Evolutionary conservation across 2,888 invertebrate species (phyloP).

Genomic region (Gandaritis pyraliata): DNA sequence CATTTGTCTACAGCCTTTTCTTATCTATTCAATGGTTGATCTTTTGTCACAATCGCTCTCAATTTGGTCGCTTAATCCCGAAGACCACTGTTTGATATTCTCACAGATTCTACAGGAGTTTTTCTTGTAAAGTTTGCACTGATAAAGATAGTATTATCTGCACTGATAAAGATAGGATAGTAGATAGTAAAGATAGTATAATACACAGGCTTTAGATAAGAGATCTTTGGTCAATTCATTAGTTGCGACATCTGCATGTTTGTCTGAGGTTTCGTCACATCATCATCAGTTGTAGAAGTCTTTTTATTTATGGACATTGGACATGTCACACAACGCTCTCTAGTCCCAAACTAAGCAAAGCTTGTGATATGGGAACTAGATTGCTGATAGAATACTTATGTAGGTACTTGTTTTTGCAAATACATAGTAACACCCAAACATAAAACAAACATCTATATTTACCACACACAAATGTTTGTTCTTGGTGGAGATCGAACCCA

Average conservation of each 20-base stretch:
- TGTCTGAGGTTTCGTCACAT: no score
- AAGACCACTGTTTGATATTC: slow-evolving; percentile 10
- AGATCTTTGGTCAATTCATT: slow-evolving; percentile 8
- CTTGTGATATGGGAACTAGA: no score
- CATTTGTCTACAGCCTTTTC: neutral
- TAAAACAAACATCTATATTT: no score
- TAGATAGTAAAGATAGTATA: neutral
- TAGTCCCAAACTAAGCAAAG: no score
- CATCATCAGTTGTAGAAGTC: no score
- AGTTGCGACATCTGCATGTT: slow-evolving; percentile 3
- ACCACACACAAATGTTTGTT: no score
- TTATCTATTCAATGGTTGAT: slow-evolving; percentile 4
- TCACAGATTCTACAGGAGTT: slow-evolving; percentile 14
- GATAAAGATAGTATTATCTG: neutral
- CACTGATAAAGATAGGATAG: neutral
- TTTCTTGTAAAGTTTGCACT: neutral
- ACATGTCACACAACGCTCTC: no score
- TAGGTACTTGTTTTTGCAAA: no score
- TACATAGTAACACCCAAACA: no score
- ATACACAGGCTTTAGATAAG: slow-evolving; percentile 25
- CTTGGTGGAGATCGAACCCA: no score
- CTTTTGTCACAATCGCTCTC: slow-evolving; percentile 18
- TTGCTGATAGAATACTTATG: no score
- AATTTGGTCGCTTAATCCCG: slow-evolving; percentile 26
- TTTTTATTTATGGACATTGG: no score